Percentiles rank a stretch among this genome's conserved stretches.
phyloP scores from a whole-genome alignment of 37 sponge, comb jelly and placozoan species.

The Geodia barretti region DNA sequence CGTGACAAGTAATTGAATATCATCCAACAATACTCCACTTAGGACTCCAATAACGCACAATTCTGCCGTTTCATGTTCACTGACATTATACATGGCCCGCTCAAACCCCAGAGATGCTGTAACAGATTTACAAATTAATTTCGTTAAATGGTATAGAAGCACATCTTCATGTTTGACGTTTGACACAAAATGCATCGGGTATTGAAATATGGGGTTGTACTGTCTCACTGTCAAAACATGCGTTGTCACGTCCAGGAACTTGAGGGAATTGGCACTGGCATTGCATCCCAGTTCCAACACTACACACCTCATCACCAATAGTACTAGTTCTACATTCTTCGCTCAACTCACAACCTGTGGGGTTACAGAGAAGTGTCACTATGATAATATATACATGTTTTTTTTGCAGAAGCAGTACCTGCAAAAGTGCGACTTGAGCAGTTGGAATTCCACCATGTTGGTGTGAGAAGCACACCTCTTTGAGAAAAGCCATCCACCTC shows the following conservation, averaged over 20 bases:
- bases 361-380: too few relatives aligned
- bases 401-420: too few relatives aligned
- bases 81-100: background rate
- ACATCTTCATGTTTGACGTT: too few relatives aligned
- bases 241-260: background rate
- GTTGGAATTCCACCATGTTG: background rate
- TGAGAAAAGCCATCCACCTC: background rate
- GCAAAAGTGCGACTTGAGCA: background rate
- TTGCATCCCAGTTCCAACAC: background rate
- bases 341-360: background rate
- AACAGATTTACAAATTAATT: too few relatives aligned
- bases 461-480: background rate
- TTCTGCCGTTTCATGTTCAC: background rate
- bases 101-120: background rate
- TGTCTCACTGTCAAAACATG: background rate
- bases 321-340: background rate
- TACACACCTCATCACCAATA: background rate
- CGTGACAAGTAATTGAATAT: background rate
- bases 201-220: too few relatives aligned
- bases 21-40: background rate
- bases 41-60: background rate
- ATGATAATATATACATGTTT: too few relatives aligned
- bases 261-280: background rate
- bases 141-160: too few relatives aligned
- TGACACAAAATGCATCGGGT: too few relatives aligned